Evolutionary conservation across 2,888 invertebrate genomes (phyloP).

Genomic region (Aporophyla lueneburgensis): DNA sequence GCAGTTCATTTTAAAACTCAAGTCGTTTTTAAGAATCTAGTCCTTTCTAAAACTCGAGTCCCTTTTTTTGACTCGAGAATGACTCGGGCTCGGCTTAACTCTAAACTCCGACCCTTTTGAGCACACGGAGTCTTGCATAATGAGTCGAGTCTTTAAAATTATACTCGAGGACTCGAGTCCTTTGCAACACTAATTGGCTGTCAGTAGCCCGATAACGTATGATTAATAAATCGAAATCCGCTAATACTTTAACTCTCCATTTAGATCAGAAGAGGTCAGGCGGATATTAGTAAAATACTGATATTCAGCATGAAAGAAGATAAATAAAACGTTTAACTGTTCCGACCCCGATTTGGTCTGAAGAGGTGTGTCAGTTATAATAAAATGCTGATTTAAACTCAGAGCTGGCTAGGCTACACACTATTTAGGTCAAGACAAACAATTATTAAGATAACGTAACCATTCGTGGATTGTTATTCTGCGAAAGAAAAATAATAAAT

Average conservation of each 20-base stretch:
- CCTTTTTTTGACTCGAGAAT: no score
- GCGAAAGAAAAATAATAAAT: background rate
- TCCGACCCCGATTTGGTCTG: slow-evolving; percentile 10
- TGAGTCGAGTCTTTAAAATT: no score
- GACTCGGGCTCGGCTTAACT: no score
- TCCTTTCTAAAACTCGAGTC: no score
- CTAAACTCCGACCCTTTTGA: no score
- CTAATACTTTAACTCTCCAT: background rate
- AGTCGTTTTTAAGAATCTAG: no score
- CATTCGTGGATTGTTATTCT: background rate
- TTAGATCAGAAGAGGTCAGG: background rate
- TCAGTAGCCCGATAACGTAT: background rate
- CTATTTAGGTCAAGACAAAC: slow-evolving; percentile 29
- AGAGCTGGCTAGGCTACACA: background rate
- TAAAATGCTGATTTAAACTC: slow-evolving; percentile 14
- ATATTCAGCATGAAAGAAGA: slow-evolving; percentile 12
- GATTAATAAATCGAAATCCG: background rate
- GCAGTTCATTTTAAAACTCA: no score
- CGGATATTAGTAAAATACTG: slow-evolving; percentile 18
- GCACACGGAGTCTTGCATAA: no score
- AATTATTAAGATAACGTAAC: background rate
- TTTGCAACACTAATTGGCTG: no score
- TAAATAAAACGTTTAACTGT: slow-evolving; percentile 23
- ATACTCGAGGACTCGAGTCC: no score
- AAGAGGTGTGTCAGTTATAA: slow-evolving; percentile 31